phyloP scores from a whole-genome alignment of 2,888 invertebrate genomes.

The Amaurobius ferox region DNA sequence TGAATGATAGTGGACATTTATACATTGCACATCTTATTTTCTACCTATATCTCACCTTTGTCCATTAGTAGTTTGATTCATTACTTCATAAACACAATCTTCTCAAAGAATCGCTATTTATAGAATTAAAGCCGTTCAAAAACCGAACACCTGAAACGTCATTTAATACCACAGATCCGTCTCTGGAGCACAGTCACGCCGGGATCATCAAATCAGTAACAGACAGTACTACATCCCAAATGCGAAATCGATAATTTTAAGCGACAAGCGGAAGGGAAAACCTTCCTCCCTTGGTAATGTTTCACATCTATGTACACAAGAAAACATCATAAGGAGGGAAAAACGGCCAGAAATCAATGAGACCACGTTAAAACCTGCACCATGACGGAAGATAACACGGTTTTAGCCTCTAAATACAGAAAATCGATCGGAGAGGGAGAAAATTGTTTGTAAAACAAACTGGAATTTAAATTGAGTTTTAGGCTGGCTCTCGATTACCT shows the following conservation, averaged over 20 bases:
- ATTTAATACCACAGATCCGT: not conserved
- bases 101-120: not conserved
- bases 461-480: slow-evolving; percentile 71
- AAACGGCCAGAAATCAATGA: slow-evolving; percentile 59
- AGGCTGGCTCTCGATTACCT: slow-evolving; percentile 65
- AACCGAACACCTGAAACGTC: not conserved
- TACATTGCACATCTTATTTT: too few species aligned
- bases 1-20: too few species aligned
- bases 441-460: slow-evolving; percentile 72
- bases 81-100: too few species aligned
- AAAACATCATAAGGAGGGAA: slow-evolving; percentile 53
- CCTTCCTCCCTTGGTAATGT: not conserved
- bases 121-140: not conserved
- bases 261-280: not conserved
- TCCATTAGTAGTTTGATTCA: too few species aligned
- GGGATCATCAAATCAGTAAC: slow-evolving; percentile 22
- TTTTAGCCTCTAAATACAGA: slow-evolving; percentile 55
- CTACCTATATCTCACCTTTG: too few species aligned
- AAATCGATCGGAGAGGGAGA: slow-evolving; percentile 62
- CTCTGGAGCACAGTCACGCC: not conserved
- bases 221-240: slow-evolving; percentile 44
- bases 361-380: slow-evolving; percentile 52
- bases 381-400: slow-evolving; percentile 56
- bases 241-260: slow-evolving; percentile 55
- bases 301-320: slow-evolving; percentile 26